Base-by-base conservation (phyloP, 2,113 vertebrate genomes). In the Caranx melampygus region DNA sequence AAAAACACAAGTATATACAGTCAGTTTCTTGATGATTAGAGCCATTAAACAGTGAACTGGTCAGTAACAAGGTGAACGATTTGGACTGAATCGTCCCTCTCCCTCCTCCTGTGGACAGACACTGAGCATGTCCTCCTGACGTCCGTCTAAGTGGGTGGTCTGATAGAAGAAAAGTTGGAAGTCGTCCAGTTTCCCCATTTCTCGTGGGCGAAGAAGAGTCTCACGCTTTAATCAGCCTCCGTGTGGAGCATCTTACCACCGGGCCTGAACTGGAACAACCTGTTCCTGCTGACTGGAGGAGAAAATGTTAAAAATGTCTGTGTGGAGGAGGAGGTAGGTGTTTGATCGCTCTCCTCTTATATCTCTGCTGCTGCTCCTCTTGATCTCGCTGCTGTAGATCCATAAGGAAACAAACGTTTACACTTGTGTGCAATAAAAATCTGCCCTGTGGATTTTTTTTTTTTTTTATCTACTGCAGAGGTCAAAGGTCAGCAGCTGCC, bases 111-210 rank as follows among this genome's bases (percentile, higher is more conserved):
- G 45, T n/a, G 65, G 18, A 81, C 34, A 26, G 62, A 60, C 70
- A 14, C 34, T 63, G 26, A 40, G 51, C 16, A 35, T 66, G 51
- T 64, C 58, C 52, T 73, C 71, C 61, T 72, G 60, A 6, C 61
- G 72, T 68, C 35, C 0, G 67, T 54, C 82, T 68, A 40, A 51
- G 82, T 75, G 80, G 78, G 80, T 81, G 77, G 87, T 83, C 87
- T 72, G 76, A 71, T 11, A 57, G 75, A 72, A 63, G 71, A 54
- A 59, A 57, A 79, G 51, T 63, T 86, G 87, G 83, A 81, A 62
- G 73, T 71, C 55, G 18, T 85, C 80, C 86, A 88, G 80, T 61
- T 83, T 62, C 64, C 70, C 69, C 81, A 80, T 79, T 79, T 80
- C 57, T 64, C 61, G 72, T 72, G 59, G 67, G 61, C 51, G 45